Conservation (phyloP, 2,797 vertebrate species). For the Chrysocyon brachyurus region DNA sequence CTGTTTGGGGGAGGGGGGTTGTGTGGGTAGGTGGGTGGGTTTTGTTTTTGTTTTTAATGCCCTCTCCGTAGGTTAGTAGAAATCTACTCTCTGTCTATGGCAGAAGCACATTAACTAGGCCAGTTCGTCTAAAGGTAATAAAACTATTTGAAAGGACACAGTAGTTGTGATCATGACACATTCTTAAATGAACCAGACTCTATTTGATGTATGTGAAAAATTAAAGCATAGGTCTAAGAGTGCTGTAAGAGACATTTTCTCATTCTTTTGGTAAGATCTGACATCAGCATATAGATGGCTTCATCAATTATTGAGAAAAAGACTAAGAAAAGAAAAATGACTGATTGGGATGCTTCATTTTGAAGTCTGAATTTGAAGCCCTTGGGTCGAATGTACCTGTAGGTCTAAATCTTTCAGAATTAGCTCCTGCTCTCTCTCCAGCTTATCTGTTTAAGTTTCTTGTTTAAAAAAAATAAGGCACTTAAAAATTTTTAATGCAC, state of each 20-base stretch:
- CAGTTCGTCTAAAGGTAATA: conserved; percentile 87
- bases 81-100: conserved; percentile 60
- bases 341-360: conserved; percentile 85
- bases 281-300: conserved; percentile 90
- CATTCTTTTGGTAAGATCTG: conserved; percentile 87
- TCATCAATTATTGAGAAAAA: conserved; percentile 90
- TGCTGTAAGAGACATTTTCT: conserved; percentile 86
- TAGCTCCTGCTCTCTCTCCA: conserved; percentile 77
- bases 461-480: conserved; percentile 67
- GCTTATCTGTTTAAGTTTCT: conserved; percentile 80
- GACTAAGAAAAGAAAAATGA: conserved; percentile 87
- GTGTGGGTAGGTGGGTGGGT: too few relatives aligned
- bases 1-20: background rate
- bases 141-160: conserved; percentile 85
- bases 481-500: conserved; percentile 78
- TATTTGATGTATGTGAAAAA: conserved; percentile 87
- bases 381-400: conserved; percentile 82
- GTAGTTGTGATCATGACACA: conserved; percentile 86
- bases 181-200: conserved; percentile 86
- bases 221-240: conserved; percentile 86
- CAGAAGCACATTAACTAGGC: conserved; percentile 80
- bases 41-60: background rate
- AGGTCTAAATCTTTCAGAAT: conserved; percentile 85
- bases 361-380: conserved; percentile 86
- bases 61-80: conserved; percentile 61